Percentiles rank a stretch among this genome's conserved stretches.
Evolutionary conservation across 2,888 invertebrate genomes (phyloP).

Genomic region (Dermolepida albohirtum): DNA sequence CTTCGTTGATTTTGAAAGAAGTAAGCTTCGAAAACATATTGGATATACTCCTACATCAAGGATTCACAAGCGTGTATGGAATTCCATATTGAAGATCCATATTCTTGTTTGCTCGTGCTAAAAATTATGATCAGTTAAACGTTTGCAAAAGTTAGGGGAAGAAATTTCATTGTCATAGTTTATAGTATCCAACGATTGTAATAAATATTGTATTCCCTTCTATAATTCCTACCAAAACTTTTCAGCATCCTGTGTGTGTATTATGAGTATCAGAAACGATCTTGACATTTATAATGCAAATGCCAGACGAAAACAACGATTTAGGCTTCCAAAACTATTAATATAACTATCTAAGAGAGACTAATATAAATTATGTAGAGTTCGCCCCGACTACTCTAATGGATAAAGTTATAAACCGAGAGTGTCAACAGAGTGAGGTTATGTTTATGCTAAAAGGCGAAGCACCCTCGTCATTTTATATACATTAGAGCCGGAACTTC

Average conservation of each 20-base stretch:
- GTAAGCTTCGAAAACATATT: no score
- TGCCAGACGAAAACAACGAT: constrained; percentile 11
- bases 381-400: constrained; percentile 31
- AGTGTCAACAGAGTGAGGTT: constrained; percentile 36
- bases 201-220: no score
- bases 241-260: not conserved
- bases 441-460: constrained; percentile 32
- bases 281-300: not conserved
- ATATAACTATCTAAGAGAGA: constrained; percentile 8
- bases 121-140: no score
- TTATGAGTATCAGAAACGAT: not conserved
- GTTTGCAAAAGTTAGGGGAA: no score
- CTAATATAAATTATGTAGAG: constrained; percentile 34
- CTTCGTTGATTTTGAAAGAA: no score
- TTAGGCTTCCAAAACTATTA: constrained; percentile 15
- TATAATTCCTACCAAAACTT: no score
- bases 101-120: no score
- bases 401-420: constrained; percentile 37
- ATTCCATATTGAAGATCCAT: no score
- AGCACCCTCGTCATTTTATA: constrained; percentile 34
- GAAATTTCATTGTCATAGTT: no score
- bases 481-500: constrained; percentile 14
- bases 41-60: no score
- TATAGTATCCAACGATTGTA: no score
- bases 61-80: no score